Evolutionary conservation across 1,140 invertebrate genomes (phyloP), one percentile per base, ranked within the genome.

Genomic region (Wiebesia pumilae): DNA sequence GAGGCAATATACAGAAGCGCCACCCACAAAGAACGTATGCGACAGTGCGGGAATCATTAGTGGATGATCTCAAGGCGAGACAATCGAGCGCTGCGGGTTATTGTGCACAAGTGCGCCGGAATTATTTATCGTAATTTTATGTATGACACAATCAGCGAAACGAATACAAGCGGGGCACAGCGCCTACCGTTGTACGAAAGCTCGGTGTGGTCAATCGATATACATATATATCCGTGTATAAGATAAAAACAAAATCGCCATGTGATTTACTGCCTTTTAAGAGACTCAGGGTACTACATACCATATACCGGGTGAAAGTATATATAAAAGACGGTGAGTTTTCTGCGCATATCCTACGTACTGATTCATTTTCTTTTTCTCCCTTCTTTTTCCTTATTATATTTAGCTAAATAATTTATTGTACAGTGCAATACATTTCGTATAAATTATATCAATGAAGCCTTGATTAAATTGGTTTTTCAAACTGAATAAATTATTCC

Each of bases 121-220:
- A 82, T 83, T 90, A 93, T 93, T 92, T 93, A 93, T 93, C 91
- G 92, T 93, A 90, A 93, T 93, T 92, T 93, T 92, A 92, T 93
- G 92, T 92, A 93, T 93, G 90, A 90, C 91, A 92, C 92, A 91
- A 92, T 93, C 91, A 92, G 88, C 73, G 89, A 89, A 88, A 86
- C 47, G 85, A 87, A 87, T 87, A 87, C 54, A 33, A 19, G n/a
- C 19, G 35, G 30, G 14, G 33, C 14, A 1, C 47, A 6, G 19
- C 54, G 54, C 30, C 21, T 75, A 0, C 35, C 12, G 71, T 75
- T 75, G 35, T 43, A 27, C 62, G 30, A 19, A 33, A 83, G 40
- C 81, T 38, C 47, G 38, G 81, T 82, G 81, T 71, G 65, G 62
- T 35, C 81, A n/a, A 71, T 82, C 69, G 69, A 33, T 62, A 62